Evolutionary conservation across 2,888 invertebrate genomes (phyloP).

Genomic region (Luperina nickerlii): DNA sequence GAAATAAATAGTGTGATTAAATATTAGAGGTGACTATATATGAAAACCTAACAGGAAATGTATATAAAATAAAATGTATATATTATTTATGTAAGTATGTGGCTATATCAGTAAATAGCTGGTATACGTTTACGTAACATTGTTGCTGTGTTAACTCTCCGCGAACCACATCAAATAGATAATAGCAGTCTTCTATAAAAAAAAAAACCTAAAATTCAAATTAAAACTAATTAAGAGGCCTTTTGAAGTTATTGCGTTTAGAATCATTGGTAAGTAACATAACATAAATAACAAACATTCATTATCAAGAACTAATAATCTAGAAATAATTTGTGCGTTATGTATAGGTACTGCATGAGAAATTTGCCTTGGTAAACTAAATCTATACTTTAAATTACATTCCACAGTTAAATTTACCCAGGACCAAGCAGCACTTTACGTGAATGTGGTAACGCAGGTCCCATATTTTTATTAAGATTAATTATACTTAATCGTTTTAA

Average conservation of each 20-base stretch:
- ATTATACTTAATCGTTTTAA: constrained; percentile 20
- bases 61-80: constrained; percentile 46
- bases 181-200: constrained; percentile 28
- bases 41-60: constrained; percentile 34
- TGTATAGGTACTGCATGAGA: constrained; percentile 47
- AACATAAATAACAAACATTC: constrained; percentile 40
- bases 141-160: constrained; percentile 25
- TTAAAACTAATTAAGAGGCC: constrained; percentile 48
- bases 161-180: constrained; percentile 1
- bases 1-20: constrained; percentile 58
- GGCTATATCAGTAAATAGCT: constrained; percentile 30
- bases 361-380: constrained; percentile 58
- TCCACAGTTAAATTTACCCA: constrained; percentile 21
- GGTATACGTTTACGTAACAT: constrained; percentile 12
- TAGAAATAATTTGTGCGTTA: constrained; percentile 62
- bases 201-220: constrained; percentile 39
- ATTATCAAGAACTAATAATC: constrained; percentile 49
- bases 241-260: constrained; percentile 55
- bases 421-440: constrained; percentile 29
- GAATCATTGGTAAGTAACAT: constrained; percentile 51
- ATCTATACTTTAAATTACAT: constrained; percentile 46
- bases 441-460: constrained; percentile 21
- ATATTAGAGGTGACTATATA: constrained; percentile 50
- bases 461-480: constrained; percentile 27
- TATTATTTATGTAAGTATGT: constrained; percentile 23